Evolutionary conservation across 37 sponge, comb jelly and placozoan species (phyloP), one percentile per base, ranked within the genome.

Genomic region (Cliona cf. orientalis): DNA sequence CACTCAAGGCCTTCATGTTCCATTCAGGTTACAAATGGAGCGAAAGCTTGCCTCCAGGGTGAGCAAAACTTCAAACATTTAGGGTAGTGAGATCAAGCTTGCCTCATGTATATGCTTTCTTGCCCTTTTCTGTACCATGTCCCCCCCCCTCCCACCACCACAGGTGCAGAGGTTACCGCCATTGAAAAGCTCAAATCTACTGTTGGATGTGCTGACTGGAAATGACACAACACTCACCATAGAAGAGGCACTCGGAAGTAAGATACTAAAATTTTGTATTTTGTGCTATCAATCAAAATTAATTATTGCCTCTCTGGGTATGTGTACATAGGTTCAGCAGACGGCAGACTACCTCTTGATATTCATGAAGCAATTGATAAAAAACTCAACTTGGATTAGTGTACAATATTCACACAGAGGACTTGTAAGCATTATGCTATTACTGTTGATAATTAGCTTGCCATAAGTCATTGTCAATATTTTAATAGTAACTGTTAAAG

Each of bases 11-110:
- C 55, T 84, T 11, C 81, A 85, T 57, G 86, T 74, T 1, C 80
- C 80, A 1, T 55, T 90, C 28, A 68, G 67, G 26, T 60, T 91
- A 34, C 79, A 86, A 58, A 91, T 91, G 92, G 92, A 91, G 57
- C 66, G 92, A 67, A 76, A 57, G 25, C 42, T 91, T 22, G 78
- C 74, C 2, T 84, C 90, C 14, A 85, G 63, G 58, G 90, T 90
- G 53, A 77, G 87, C 6, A 19, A 45, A 5, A 26, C 38, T 75
- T 34, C 38, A 63, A 3, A 72, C 53, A 42, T 33, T n/a, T n/a
- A n/a, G n/a, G n/a, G n/a, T n/a, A n/a, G n/a, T n/a, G n/a, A n/a
- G n/a, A n/a, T n/a, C n/a, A n/a, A n/a, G n/a, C n/a, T n/a, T n/a
- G n/a, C n/a, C n/a, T 6, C 17, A 36, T 35, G 14, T 7, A 17